A percentile compares a stretch with the other conserved stretches of the same genome.
Conservation (phyloP, 2,888 invertebrate species). For the Elegia similella region DNA sequence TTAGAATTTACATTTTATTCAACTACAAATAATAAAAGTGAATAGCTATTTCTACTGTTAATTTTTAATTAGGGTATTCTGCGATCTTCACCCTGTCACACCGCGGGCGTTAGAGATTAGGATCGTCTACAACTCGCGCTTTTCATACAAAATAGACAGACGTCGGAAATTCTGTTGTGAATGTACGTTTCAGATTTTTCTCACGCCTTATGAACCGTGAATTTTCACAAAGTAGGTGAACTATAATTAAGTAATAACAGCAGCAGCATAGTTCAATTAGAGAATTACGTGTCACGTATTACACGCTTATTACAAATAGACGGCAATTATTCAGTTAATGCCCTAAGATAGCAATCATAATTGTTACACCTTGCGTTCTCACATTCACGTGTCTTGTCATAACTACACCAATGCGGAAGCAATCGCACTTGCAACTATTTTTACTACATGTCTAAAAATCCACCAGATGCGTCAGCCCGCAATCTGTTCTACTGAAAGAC, state of each 20-base stretch:
- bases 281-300: slow-evolving; percentile 42
- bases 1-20: no score
- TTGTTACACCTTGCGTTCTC: slow-evolving; percentile 49
- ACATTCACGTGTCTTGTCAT: slow-evolving; percentile 35
- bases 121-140: no score
- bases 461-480: background rate
- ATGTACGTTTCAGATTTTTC: slow-evolving; percentile 29
- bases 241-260: slow-evolving; percentile 45
- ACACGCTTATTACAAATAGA: slow-evolving; percentile 50
- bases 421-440: slow-evolving; percentile 18
- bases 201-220: slow-evolving; percentile 35
- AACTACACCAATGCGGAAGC: slow-evolving; percentile 10
- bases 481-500: background rate
- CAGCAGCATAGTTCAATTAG: slow-evolving; percentile 36
- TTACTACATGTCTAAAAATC: background rate
- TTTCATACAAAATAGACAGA: background rate
- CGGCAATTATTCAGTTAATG: slow-evolving; percentile 54
- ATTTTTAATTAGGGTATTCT: no score
- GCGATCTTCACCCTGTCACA: no score
- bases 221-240: slow-evolving; percentile 31
- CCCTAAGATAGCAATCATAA: slow-evolving; percentile 52
- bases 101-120: no score
- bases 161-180: slow-evolving; percentile 3
- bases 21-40: no score
- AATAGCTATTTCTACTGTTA: no score